Evolutionary conservation across 2,888 invertebrate genomes (phyloP), one percentile per base, ranked within the genome.

Genomic region (Uloborus plumipes): DNA sequence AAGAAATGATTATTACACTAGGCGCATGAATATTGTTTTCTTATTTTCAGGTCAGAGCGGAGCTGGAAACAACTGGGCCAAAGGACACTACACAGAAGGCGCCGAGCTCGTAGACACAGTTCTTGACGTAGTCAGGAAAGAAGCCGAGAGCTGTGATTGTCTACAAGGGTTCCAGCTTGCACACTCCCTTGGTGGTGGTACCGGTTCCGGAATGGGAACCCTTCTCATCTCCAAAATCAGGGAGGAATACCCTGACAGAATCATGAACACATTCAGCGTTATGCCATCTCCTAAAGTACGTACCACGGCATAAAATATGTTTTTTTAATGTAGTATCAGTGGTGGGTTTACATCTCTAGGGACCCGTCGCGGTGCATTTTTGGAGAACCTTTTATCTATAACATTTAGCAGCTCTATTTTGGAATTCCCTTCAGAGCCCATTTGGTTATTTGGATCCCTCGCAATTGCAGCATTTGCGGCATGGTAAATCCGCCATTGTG

Each of bases 161-260:
- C 88, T 91, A 14, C 91, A 91, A 86, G 91, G 91, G 31, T 89
- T 89, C 86, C 89, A 89, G 85, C 85, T 89, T 69, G 88, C 89
- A 20, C 89, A 89, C 85, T 91, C 90, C 14, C 88, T 91, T n/a
- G 86, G 86, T 14, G 86, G 86, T 2, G 86, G 86, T 6, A 86
- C 86, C 7, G 86, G 86, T 1, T 86, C 90, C 49, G 91, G 91
- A 76, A 89, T 91, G 90, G 91, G 91, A 69, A 91, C 91, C 7
- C 87, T 91, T 50, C 87, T 91, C 65, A 85, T 85, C 26, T 94
- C 94, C 85, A 96, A 95, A 90, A 95, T 96, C 87, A 92, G 95
- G 0, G 95, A 96, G 88, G 96, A 96, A 89, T 96, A 93, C 88
- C 96, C 96, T 0, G 91, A 91, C 87, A 88, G 91, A 51, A 91